Percentiles rank a stretch among this genome's conserved stretches.
Evolutionary conservation across 2,888 invertebrate species (phyloP).

Genomic region (Drosophila rellima): DNA sequence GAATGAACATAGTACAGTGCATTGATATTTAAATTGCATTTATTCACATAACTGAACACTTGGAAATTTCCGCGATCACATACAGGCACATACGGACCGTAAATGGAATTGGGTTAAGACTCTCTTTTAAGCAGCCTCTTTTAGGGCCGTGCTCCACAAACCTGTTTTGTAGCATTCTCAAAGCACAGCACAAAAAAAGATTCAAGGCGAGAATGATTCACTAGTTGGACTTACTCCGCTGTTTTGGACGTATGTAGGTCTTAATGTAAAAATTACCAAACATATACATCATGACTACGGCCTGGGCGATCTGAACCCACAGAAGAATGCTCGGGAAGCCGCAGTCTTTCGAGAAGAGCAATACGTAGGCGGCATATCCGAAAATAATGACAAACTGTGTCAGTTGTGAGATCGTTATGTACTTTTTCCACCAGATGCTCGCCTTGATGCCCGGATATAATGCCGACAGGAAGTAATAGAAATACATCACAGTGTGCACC

Average conservation of each 20-base stretch:
- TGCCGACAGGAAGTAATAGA: constrained; percentile 86
- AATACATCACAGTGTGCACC: constrained; percentile 86
- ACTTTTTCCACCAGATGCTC: constrained; percentile 87
- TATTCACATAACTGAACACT: constrained; percentile 33
- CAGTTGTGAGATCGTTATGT: constrained; percentile 86
- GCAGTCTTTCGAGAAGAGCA: constrained; percentile 86
- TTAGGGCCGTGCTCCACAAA: no score
- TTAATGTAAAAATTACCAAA: constrained; percentile 88
- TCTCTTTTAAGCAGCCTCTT: no score
- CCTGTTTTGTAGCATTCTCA: no score
- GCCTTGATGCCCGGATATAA: constrained; percentile 86
- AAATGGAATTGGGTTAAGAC: no score
- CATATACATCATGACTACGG: constrained; percentile 87
- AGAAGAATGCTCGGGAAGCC: constrained; percentile 86
- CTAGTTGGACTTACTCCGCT: constrained; percentile 22
- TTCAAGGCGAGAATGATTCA: no score
- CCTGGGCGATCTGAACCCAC: constrained; percentile 86
- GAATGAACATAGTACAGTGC: not conserved
- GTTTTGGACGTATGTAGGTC: constrained; percentile 84
- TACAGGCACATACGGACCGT: no score
- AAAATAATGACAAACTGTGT: constrained; percentile 89
- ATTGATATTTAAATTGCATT: constrained; percentile 23
- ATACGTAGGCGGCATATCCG: constrained; percentile 86
- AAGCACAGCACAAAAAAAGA: no score
- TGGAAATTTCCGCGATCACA: not conserved